These are phyloP conservation scores for Darwinula stevensoni DNA, from an alignment of 2,888 invertebrate genomes.

Conservation along the genomic window DNA sequence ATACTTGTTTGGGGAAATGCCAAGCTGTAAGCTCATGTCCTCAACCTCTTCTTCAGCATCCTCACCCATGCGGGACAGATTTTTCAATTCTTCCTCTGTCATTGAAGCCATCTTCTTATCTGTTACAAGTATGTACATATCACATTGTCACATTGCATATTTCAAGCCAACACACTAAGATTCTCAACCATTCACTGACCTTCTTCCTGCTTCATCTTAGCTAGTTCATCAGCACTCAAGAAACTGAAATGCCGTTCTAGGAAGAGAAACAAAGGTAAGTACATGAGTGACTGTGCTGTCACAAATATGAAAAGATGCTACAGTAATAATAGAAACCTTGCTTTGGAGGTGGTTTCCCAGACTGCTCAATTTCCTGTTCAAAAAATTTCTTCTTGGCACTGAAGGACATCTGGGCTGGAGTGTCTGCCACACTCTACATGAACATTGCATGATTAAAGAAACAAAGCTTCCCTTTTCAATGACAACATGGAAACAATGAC, in stretches of 20 bases:
- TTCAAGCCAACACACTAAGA: background rate
- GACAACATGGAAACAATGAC: no score
- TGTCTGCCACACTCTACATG: background rate
- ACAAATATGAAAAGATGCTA: background rate
- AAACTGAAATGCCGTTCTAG: constrained; percentile 73
- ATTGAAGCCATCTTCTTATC: constrained; percentile 52
- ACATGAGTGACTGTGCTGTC: constrained; percentile 6
- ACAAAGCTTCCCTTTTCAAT: no score
- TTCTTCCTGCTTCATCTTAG: constrained; percentile 77
- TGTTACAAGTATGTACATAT: constrained; percentile 10
- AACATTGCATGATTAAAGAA: no score
- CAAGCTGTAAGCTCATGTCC: constrained; percentile 12
- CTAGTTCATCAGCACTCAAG: constrained; percentile 72
- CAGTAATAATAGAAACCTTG: constrained; percentile 6
- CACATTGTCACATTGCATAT: no score
- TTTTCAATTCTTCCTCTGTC: constrained; percentile 29
- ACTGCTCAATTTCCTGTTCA: constrained; percentile 81
- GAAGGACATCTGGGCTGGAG: constrained; percentile 35
- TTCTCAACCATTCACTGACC: constrained; percentile 15
- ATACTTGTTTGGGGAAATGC: no score
- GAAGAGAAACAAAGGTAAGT: constrained; percentile 12
- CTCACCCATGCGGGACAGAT: constrained; percentile 24
- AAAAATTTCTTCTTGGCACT: constrained; percentile 83
- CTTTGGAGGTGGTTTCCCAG: constrained; percentile 34
- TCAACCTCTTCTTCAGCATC: constrained; percentile 22